These are phyloP conservation scores for Oncorhynchus kisutch DNA, from an alignment of 2,113 vertebrate species.

Conservation along the genomic window DNA sequence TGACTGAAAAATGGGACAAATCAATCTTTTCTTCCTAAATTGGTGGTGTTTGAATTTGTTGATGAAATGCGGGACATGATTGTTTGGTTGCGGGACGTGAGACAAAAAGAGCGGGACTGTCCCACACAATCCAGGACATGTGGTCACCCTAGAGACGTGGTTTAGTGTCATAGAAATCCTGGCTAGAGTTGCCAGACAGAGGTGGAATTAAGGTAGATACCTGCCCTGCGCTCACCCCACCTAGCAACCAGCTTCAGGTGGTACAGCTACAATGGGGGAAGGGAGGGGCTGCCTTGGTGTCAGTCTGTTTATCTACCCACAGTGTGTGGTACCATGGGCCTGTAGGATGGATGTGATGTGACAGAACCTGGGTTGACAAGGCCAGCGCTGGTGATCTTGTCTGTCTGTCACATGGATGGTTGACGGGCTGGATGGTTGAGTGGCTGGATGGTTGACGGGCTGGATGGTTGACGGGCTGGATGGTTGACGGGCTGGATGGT, in stretches of 20 bases:
- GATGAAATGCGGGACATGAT: too few relatives aligned
- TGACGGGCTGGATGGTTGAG: too few relatives aligned
- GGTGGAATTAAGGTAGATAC: neutral
- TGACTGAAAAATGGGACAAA: conserved; percentile 31
- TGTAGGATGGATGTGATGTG: neutral
- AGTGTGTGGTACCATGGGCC: neutral
- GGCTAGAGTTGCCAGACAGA: conserved; percentile 1
- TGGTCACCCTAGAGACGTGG: neutral
- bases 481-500: too few relatives aligned
- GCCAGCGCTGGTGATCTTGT: neutral
- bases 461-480: too few relatives aligned
- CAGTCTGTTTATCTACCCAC: too few relatives aligned
- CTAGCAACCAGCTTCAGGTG: neutral
- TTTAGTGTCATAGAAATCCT: conserved; percentile 5
- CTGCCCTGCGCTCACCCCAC: too few relatives aligned
- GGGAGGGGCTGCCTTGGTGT: neutral
- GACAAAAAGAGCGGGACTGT: too few relatives aligned
- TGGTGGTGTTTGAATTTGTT: too few relatives aligned
- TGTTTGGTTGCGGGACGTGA: too few relatives aligned
- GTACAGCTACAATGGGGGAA: neutral
- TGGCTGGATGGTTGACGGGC: too few relatives aligned
- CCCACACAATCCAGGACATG: too few relatives aligned
- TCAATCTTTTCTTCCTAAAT: too few relatives aligned
- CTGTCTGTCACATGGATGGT: neutral
- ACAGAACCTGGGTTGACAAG: neutral